Percentiles rank a stretch among this genome's conserved stretches.
These are phyloP conservation scores for Hydropsyche tenuis DNA, from an alignment of 1,140 invertebrate species.

Conservation along the genomic window DNA sequence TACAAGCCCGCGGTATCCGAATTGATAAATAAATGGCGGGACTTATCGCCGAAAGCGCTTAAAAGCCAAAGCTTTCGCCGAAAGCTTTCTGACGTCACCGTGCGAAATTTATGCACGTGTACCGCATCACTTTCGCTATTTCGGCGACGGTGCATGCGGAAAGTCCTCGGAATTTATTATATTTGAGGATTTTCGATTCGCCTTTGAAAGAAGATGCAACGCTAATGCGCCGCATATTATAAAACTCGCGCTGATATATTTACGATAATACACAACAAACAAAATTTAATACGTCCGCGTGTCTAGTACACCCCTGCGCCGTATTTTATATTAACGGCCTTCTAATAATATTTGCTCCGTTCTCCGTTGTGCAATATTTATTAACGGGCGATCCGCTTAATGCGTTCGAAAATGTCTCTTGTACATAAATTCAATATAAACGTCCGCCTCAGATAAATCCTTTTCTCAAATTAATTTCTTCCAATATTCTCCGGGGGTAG, in stretches of 20 bases:
- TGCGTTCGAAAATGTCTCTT: slow-evolving; percentile 24
- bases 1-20: not conserved
- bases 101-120: not conserved
- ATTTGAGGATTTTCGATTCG: not conserved
- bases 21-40: slow-evolving; percentile 25
- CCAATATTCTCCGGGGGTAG: not conserved
- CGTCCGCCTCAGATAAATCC: slow-evolving; percentile 24
- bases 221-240: not conserved
- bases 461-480: slow-evolving; percentile 26
- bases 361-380: slow-evolving; percentile 24
- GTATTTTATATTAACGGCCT: slow-evolving; percentile 27
- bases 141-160: not conserved
- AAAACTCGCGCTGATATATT: too few species aligned
- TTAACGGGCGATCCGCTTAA: slow-evolving; percentile 27
- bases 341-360: slow-evolving; percentile 25
- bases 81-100: slow-evolving; percentile 8
- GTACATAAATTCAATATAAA: slow-evolving; percentile 28
- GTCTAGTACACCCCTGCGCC: slow-evolving; percentile 27
- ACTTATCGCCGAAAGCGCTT: slow-evolving; percentile 18
- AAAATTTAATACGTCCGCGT: slow-evolving; percentile 23
- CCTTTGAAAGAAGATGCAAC: not conserved
- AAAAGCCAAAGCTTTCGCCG: not conserved
- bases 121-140: not conserved
- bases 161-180: not conserved
- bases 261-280: too few species aligned